These are phyloP conservation scores for Battus philenor DNA, from an alignment of 1,140 invertebrate genomes.

Conservation along the genomic window DNA sequence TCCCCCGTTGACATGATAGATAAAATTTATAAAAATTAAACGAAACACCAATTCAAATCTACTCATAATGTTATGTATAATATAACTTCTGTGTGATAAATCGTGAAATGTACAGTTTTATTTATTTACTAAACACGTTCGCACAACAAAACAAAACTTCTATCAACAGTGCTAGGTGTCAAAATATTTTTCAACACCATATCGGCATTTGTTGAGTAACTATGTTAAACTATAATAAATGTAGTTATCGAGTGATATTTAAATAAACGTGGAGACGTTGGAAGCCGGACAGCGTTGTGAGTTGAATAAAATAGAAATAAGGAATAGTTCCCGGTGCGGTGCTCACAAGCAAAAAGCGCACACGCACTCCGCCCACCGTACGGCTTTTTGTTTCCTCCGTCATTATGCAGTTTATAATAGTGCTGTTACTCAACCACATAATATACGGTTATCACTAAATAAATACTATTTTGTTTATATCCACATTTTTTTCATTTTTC, in stretches of 20 bases:
- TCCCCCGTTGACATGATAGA: slow-evolving; percentile 44
- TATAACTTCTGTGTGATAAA: slow-evolving; percentile 27
- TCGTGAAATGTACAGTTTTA: slow-evolving; percentile 19
- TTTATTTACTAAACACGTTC: slow-evolving; percentile 51
- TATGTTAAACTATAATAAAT: slow-evolving; percentile 25
- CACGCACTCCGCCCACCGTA: slow-evolving; percentile 58
- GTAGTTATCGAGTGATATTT: too few species aligned
- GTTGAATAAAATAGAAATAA: slow-evolving; percentile 65
- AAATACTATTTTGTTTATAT: too few species aligned
- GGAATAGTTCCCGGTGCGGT: slow-evolving; percentile 44
- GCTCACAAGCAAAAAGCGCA: slow-evolving; percentile 59
- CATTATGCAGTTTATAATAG: slow-evolving; percentile 12
- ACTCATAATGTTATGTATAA: slow-evolving; percentile 50
- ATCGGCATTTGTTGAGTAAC: slow-evolving; percentile 37
- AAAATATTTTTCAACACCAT: slow-evolving; percentile 42
- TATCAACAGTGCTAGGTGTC: slow-evolving; percentile 24
- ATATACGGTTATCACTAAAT: too few species aligned
- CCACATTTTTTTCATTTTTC: too few species aligned
- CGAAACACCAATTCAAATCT: slow-evolving; percentile 50
- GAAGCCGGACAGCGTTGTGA: slow-evolving; percentile 48
- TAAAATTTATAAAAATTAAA: slow-evolving; percentile 51
- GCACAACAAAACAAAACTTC: slow-evolving; percentile 46
- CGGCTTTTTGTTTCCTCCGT: slow-evolving; percentile 32
- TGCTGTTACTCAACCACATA: too few species aligned
- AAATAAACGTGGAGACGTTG: slow-evolving; percentile 41